Percentiles rank a stretch among this genome's conserved stretches.
Evolutionary conservation across 2,888 invertebrate genomes (phyloP).

Genomic region (Formica aserva): DNA sequence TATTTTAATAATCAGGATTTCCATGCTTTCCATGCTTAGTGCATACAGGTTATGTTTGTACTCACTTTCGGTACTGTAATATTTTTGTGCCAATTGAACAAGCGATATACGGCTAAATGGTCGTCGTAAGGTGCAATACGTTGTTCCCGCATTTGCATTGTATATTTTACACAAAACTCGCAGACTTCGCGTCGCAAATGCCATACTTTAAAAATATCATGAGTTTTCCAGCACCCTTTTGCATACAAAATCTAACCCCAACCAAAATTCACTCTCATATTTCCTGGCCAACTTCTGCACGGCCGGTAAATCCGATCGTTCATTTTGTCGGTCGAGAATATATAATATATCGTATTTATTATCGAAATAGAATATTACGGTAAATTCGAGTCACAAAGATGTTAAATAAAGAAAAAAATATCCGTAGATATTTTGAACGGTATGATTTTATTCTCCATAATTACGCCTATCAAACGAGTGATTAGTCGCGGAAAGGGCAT

Average conservation of each 20-base stretch:
- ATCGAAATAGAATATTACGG: background rate
- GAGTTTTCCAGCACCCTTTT: constrained; percentile 61
- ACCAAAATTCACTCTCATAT: background rate
- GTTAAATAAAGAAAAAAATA: background rate
- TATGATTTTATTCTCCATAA: background rate
- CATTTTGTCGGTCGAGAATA: background rate
- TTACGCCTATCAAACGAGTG: too few species aligned
- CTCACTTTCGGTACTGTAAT: constrained; percentile 77
- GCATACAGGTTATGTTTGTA: constrained; percentile 74
- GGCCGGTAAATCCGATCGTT: constrained; percentile 1
- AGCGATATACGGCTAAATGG: constrained; percentile 70
- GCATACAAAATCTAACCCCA: background rate
- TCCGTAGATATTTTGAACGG: background rate
- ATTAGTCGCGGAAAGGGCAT: background rate
- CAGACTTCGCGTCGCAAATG: constrained; percentile 78
- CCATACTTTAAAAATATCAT: constrained; percentile 75
- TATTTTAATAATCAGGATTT: constrained; percentile 3
- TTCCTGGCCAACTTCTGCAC: background rate
- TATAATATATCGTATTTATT: background rate
- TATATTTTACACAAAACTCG: constrained; percentile 79
- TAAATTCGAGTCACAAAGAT: background rate
- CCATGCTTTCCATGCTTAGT: constrained; percentile 33
- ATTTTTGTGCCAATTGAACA: constrained; percentile 72
- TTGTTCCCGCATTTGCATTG: constrained; percentile 71
- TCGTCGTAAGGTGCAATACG: constrained; percentile 73